Base-by-base conservation (phyloP, 2,113 vertebrate genomes). In the Spermophilus dauricus region DNA sequence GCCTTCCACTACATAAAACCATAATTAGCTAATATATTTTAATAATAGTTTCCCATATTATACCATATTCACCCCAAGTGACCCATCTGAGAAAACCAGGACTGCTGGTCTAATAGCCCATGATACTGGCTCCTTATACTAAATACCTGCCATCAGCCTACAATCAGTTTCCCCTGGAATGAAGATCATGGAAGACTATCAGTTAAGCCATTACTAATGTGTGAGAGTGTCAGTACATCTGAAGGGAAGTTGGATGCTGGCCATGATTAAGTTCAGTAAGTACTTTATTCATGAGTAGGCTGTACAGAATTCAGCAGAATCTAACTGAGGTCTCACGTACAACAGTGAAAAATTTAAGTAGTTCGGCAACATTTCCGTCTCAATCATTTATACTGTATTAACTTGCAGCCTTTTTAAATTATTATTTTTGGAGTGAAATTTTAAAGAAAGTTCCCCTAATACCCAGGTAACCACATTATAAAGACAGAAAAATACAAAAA, bases 251-350 rank as follows among this genome's bases (percentile, higher is more conserved):
- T 14, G 48, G 39, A 22, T 30, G 24, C 2, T 80, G 94, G 53
- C 32, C 1, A 37, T 16, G 8, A 51, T 13, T 39, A 16, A 78
- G 34, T 24, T 39, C n/a, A 67, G 0, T 8, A 53, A 65, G 9
- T 34, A 37, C 45, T 86, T 86, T 91, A 87, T 76, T 86, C 83
- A 51, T 39, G 16, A 63, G 53, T 56, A 89, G 92, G n/a, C 82
- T 69, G 24, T 48, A 75, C 14, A 70, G 61, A 94, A 45, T 12
- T 51, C 53, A 78, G 84, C 81, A 82, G 69, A 20, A 30, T 82
- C 45, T 93, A 48, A n/a, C 3, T 32, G 69, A 70, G 80, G 73
- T 85, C 69, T n/a, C 39, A 51, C 1, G 18, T 51, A 37, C 24
- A 65, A 42, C 0, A 77, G 82, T 13, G 34, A 75, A 91, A 70